Evolutionary conservation across 2,797 vertebrate genomes (phyloP).

Genomic region (Lacerta bilineata): DNA sequence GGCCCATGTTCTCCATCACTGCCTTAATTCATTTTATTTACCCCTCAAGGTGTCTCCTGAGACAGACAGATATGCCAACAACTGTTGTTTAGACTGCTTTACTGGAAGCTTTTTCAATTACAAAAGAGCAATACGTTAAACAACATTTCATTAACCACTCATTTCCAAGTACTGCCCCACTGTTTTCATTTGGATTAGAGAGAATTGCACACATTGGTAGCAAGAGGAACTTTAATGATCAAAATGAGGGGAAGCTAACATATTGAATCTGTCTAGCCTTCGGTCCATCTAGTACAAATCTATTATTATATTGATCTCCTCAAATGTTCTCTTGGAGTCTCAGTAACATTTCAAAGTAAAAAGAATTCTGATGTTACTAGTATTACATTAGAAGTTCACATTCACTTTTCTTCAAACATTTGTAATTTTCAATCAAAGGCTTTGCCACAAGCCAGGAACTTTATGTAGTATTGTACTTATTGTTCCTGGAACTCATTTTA

Average conservation of each 20-base stretch:
- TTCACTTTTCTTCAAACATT: slow-evolving; percentile 21
- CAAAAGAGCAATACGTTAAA: not conserved
- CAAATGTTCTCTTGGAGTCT: not conserved
- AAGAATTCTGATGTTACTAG: not conserved
- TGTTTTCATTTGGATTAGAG: not conserved
- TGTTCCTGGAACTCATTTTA: slow-evolving; percentile 39
- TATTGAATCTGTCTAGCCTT: not conserved
- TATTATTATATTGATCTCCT: not conserved
- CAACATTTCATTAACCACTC: not conserved
- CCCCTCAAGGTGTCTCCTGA: no score
- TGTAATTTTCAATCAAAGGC: slow-evolving; percentile 7
- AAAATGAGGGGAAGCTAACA: not conserved
- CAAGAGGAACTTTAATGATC: not conserved
- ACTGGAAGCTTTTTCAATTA: not conserved
- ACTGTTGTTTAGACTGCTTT: no score
- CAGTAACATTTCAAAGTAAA: slow-evolving; percentile 25
- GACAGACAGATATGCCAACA: not conserved
- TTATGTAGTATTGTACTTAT: slow-evolving; percentile 16
- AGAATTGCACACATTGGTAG: not conserved
- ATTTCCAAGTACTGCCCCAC: not conserved
- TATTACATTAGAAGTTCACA: not conserved
- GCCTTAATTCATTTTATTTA: not conserved
- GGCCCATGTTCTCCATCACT: not conserved
- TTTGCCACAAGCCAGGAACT: slow-evolving; percentile 31
- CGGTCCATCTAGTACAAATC: not conserved